Percentiles rank a stretch among this genome's conserved stretches.
Evolutionary conservation across 2,888 invertebrate species (phyloP).

Genomic region (Falcaria lacertinaria): DNA sequence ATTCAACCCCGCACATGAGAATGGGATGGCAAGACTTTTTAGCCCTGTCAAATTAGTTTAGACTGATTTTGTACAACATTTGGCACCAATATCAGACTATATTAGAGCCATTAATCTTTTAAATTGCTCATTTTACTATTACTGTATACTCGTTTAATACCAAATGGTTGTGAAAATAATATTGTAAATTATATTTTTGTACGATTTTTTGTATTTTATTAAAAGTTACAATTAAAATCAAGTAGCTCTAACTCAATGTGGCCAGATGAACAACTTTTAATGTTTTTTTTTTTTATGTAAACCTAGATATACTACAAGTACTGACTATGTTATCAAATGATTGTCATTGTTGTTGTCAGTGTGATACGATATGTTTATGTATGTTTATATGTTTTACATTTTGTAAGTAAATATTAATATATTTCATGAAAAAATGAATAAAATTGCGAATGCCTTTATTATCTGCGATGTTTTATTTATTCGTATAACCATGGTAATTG

Average conservation of each 20-base stretch:
- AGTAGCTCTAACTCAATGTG: background rate
- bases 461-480: conserved; percentile 40
- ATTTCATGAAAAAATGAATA: conserved; percentile 59
- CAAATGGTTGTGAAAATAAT: background rate
- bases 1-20: too few species aligned
- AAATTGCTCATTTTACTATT: too few species aligned
- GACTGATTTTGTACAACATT: too few species aligned
- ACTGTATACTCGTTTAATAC: too few species aligned
- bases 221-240: too few species aligned
- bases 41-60: too few species aligned
- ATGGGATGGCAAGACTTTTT: too few species aligned
- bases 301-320: conserved; percentile 14
- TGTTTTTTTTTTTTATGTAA: background rate
- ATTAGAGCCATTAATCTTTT: too few species aligned
- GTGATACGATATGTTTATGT: conserved; percentile 63
- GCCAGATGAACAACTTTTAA: background rate
- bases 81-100: too few species aligned
- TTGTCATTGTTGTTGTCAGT: conserved; percentile 52
- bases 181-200: too few species aligned
- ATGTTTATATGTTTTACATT: conserved; percentile 55
- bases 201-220: too few species aligned
- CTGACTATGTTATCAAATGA: conserved; percentile 27
- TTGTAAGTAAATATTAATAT: conserved; percentile 70
- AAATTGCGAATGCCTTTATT: conserved; percentile 65
- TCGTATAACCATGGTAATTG: background rate